Evolutionary conservation across 2,113 vertebrate genomes (phyloP).

Genomic region (Microcebus ravelobensis): DNA sequence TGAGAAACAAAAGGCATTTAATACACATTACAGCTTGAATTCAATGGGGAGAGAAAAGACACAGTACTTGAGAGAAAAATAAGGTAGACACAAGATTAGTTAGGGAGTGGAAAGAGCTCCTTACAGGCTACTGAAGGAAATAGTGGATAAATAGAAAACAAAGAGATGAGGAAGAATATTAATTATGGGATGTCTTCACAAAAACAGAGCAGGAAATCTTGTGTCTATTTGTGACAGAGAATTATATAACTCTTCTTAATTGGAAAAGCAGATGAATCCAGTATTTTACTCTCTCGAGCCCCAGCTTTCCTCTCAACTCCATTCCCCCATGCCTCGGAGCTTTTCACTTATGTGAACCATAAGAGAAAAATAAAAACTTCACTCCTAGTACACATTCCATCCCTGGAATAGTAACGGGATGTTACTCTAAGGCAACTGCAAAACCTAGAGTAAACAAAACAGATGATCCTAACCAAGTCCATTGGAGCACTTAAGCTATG

Average conservation of each 20-base stretch:
- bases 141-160: neutral
- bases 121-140: neutral
- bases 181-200: neutral
- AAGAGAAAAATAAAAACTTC: neutral
- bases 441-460: neutral
- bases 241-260: neutral
- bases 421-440: neutral
- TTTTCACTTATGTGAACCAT: neutral
- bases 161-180: neutral
- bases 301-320: neutral
- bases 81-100: neutral
- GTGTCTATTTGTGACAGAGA: neutral
- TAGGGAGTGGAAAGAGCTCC: neutral
- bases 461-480: neutral
- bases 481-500: neutral
- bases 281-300: neutral
- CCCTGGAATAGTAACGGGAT: neutral
- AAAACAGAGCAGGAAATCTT: neutral
- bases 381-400: neutral
- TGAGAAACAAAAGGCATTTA: neutral
- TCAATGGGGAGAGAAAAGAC: neutral
- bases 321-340: neutral
- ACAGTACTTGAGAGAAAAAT: neutral
- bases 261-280: neutral
- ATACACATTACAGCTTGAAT: neutral